Base-by-base conservation (phyloP, 1,140 invertebrate genomes). In the Drosophila gunungcola region DNA sequence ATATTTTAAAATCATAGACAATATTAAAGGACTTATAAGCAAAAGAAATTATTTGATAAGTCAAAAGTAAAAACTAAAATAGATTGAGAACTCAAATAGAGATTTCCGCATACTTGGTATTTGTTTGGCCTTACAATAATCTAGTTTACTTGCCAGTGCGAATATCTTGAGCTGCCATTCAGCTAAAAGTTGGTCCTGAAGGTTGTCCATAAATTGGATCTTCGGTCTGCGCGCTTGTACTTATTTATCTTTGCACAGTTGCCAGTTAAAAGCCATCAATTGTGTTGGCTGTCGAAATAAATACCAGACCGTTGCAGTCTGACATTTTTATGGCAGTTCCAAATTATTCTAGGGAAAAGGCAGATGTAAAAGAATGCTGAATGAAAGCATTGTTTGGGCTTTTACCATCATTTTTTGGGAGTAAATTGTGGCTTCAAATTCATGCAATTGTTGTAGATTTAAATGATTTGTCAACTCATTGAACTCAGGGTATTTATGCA, bases 191-290 rank as follows among this genome's bases (percentile, higher is more conserved):
- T 70, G 51, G 36, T 46, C 65, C 64, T 57, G 65, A 70, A 70
- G 67, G 68, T 70, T 70, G 64, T 49, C 68, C 65, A 70, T 70
- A 70, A 70, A 70, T 70, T 49, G 42, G 51, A 36, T 42, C 65
- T 41, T 39, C 43, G 49, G 49, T 45, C 63, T 48, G 39, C 67
- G 51, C 51, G 49, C n/a, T 57, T 39, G 51, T 48, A 56, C 65
- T 57, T 70, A 70, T 70, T 70, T 70, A 56, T 70, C 51, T 70
- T 68, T 56, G 49, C 67, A 48, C 64, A 45, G 64, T 56, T 56
- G 67, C 63, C 63, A 70, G 67, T 68, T 52, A 68, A 70, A 41
- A 55, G 65, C 67, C 45, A 70, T 70, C 64, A 70, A 70, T 70
- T 69, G 67, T 54, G 43, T 27, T 48, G 64, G 46, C 67, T 68